phyloP scores from a whole-genome alignment of 2,888 invertebrate genomes.

The Ferrisia virgata region DNA sequence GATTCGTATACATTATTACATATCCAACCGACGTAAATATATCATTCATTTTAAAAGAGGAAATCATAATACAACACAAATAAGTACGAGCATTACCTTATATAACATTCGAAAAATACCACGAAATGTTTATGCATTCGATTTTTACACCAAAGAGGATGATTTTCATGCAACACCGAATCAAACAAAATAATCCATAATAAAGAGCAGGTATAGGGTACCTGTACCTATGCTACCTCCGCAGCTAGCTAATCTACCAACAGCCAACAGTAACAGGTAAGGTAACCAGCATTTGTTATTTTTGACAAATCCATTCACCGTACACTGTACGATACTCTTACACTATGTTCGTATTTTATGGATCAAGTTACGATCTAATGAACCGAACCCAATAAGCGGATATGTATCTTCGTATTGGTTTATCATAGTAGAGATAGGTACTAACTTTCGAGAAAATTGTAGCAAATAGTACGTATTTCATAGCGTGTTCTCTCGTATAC shows the following conservation, averaged over 20 bases:
- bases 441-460: background rate
- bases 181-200: too few relatives aligned
- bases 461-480: too few relatives aligned
- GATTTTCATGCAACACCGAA: background rate
- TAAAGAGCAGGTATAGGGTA: too few relatives aligned
- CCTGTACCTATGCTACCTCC: too few relatives aligned
- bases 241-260: too few relatives aligned
- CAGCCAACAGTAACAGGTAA: too few relatives aligned
- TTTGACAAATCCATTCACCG: background rate
- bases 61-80: background rate
- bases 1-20: background rate
- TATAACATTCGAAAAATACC: background rate
- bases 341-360: background rate
- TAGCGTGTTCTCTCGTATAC: too few relatives aligned
- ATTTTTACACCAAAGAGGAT: background rate
- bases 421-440: background rate
- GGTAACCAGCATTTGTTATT: background rate
- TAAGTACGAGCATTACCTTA: background rate
- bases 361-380: slow-evolving; percentile 13
- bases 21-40: too few relatives aligned
- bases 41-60: background rate
- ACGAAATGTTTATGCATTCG: background rate
- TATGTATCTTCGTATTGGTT: background rate
- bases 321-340: too few relatives aligned
- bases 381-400: background rate